Percentiles rank a stretch among this genome's conserved stretches.
These are phyloP conservation scores for Mungos mungo DNA, from an alignment of 2,113 vertebrate genomes.

Conservation along the genomic window DNA sequence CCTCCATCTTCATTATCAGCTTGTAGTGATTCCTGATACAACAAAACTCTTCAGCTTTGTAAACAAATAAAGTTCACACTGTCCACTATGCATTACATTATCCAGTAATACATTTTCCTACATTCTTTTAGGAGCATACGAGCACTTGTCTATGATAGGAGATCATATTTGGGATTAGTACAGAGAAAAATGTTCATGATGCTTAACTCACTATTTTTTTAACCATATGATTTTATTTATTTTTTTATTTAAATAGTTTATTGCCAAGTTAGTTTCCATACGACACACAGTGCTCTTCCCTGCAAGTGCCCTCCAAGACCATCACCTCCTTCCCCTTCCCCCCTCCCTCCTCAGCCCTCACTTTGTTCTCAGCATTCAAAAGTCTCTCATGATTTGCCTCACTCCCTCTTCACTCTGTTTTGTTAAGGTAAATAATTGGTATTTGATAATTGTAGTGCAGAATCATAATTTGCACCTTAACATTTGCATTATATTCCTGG, in stretches of 20 bases:
- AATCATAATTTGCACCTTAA: background rate
- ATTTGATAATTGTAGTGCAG: background rate
- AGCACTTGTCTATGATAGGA: background rate
- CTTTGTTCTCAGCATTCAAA: no score
- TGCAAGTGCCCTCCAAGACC: no score
- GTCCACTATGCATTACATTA: background rate
- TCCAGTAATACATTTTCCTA: background rate
- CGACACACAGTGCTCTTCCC: no score
- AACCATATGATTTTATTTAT: no score
- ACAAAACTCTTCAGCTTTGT: background rate
- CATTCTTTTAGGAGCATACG: background rate
- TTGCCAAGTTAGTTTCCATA: no score
- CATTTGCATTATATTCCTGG: background rate
- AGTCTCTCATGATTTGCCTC: no score
- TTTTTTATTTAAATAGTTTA: no score
- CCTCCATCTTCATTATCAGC: background rate
- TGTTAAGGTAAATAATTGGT: background rate
- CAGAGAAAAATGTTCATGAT: background rate
- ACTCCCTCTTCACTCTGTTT: background rate
- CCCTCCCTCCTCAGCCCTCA: no score
- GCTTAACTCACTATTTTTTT: background rate
- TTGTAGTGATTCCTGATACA: background rate
- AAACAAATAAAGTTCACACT: background rate
- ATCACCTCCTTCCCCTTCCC: no score
- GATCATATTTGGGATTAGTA: background rate